Conservation (phyloP, 2,113 vertebrate genomes). For the Epinephelus cyanopodus region DNA sequence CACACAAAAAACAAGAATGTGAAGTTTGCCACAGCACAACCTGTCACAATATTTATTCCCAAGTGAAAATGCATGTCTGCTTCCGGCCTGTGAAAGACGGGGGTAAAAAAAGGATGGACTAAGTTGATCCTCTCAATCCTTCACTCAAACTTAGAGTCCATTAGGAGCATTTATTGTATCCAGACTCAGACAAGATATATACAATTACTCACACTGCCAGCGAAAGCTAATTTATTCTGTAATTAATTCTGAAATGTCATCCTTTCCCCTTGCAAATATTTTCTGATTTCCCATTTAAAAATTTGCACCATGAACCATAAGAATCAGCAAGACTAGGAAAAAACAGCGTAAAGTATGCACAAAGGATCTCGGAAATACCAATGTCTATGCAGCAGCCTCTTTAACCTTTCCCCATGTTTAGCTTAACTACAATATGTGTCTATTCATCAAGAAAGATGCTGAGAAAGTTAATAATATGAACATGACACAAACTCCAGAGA, state of each 20-base stretch:
- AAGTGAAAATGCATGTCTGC: conserved; percentile 35
- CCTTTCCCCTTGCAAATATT: conserved; percentile 58
- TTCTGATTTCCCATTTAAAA: conserved; percentile 52
- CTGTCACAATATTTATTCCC: conserved; percentile 56
- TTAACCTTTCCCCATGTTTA: conserved; percentile 5
- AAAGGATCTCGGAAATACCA: conserved; percentile 4
- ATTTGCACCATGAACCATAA: conserved; percentile 36
- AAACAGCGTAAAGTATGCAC: conserved; percentile 20
- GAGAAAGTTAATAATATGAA: not conserved
- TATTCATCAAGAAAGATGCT: not conserved
- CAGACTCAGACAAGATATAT: conserved; percentile 54
- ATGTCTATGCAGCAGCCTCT: conserved; percentile 2
- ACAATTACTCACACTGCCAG: conserved; percentile 57
- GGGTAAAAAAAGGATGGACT: conserved; percentile 20
- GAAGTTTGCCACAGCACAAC: conserved; percentile 18
- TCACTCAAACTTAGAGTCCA: conserved; percentile 44
- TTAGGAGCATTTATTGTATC: conserved; percentile 40
- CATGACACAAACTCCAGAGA: not conserved
- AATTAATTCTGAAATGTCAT: conserved; percentile 79
- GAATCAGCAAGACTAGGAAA: conserved; percentile 7
- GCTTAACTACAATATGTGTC: not conserved
- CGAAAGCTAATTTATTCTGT: conserved; percentile 75
- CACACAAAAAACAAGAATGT: conserved; percentile 1
- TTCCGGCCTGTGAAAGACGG: conserved; percentile 15
- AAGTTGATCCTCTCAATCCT: conserved; percentile 34